These are phyloP conservation scores for Synanthedon formicaeformis DNA, from an alignment of 2,888 invertebrate species.

Conservation along the genomic window DNA sequence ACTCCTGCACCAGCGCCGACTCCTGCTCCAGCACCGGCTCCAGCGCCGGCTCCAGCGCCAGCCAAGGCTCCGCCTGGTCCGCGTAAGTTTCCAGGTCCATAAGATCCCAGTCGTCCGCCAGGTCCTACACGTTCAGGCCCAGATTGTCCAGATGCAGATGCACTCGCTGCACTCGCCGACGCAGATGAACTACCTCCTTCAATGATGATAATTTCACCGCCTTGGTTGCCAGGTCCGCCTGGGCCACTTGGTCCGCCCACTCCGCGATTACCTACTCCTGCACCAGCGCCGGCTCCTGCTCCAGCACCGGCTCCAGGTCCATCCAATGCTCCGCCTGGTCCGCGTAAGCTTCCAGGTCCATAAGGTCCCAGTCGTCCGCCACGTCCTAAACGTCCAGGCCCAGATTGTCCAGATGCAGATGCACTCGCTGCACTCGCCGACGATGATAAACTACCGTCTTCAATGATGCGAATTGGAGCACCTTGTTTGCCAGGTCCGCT, in stretches of 20 bases:
- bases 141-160: no score
- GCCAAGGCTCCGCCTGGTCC: neutral
- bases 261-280: neutral
- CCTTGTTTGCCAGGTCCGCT: neutral
- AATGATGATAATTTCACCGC: no score
- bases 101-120: no score
- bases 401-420: constrained; percentile 9
- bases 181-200: no score
- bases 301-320: neutral
- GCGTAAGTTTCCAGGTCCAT: constrained; percentile 1
- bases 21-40: no score
- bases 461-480: neutral
- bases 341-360: constrained; percentile 2
- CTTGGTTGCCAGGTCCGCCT: constrained; percentile 2
- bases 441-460: constrained; percentile 4
- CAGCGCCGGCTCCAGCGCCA: no score
- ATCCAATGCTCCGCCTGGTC: neutral
- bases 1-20: no score
- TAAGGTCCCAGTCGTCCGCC: no score
- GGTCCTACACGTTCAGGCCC: no score
- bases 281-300: no score
- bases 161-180: no score
- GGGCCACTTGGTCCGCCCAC: constrained; percentile 1
- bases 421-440: neutral
- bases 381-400: no score